Base-by-base conservation (phyloP, 2,888 invertebrate species). In the Diarsia rubi region DNA sequence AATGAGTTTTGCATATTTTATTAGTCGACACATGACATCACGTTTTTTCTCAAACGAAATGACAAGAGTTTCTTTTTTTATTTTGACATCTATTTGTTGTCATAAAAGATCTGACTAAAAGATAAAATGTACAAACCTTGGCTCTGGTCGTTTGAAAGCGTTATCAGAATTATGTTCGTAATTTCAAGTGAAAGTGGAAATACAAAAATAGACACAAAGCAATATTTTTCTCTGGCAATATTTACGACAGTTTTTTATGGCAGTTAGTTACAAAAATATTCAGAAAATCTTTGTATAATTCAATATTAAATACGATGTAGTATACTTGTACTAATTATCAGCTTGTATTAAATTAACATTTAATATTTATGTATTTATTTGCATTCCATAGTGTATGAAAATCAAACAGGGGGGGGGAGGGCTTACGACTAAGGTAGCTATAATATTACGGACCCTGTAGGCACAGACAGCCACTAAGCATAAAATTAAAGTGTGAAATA, bases 1-100 rank as follows among this genome's bases (percentile, higher is more conserved):
- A 60, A 69, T 62, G 65, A 60, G 54, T 44, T 78, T 69, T 62
- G 47, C 24, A 69, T 62, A 12, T 74, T 65, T 78, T 72, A 57
- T 52, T n/a, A 45, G 19, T 45, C 27, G 16, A 59, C 67, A 68
- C 19, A 37, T 52, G 69, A 60, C 60, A 54, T 52, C n/a, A 59
- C 24, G 12, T 24, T 68, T 65, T 42, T 63, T 24, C 12, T 44
- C 2, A n/a, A 9, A 37, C 21, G 0, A 47, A 44, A 27, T 74
- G 14, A 45, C 66, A 66, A 37, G 44, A 31, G n/a, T 67, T 59
- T 37, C 24, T 78, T n/a, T 24, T 63, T 54, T 54, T 42, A 16
- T 19, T 59, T 5, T 52, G 77, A 62, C 12, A 31, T 27, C 2
- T 52, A 16, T 60, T 31, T 31, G n/a, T 44, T 49, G 62, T 45